phyloP scores from a whole-genome alignment of 1,140 invertebrate species.

The Drosophila nannoptera region DNA sequence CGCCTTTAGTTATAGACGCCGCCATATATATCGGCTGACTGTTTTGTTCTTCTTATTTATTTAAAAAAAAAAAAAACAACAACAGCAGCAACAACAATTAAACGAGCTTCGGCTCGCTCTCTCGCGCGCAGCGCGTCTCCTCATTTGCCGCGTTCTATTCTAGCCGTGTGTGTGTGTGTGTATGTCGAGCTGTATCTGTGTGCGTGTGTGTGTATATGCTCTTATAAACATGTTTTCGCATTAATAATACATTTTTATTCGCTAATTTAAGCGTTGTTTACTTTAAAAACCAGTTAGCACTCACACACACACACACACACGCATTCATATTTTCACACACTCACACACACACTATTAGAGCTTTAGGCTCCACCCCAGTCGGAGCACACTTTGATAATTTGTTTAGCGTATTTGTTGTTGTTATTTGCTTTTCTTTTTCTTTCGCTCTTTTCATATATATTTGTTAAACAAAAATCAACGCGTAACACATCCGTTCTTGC shows the following conservation, averaged over 20 bases:
- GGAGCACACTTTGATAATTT: slow-evolving; percentile 55
- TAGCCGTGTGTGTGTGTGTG: background rate
- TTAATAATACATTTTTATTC: slow-evolving; percentile 78
- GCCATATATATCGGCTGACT: slow-evolving; percentile 19
- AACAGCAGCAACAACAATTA: slow-evolving; percentile 55
- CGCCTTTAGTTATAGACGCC: slow-evolving; percentile 51
- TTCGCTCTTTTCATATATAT: background rate
- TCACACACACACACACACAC: slow-evolving; percentile 11
- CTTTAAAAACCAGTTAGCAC: slow-evolving; percentile 68
- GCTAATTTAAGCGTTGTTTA: slow-evolving; percentile 74
- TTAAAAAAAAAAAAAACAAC: slow-evolving; percentile 42
- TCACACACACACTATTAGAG: slow-evolving; percentile 19
- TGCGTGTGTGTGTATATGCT: slow-evolving; percentile 38
- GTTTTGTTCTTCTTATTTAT: slow-evolving; percentile 43
- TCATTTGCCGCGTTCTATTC: slow-evolving; percentile 29
- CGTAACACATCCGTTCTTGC: background rate
- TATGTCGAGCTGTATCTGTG: slow-evolving; percentile 1
- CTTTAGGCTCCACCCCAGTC: slow-evolving; percentile 68
- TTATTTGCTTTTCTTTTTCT: too few species aligned
- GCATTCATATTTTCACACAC: slow-evolving; percentile 10
- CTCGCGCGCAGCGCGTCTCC: slow-evolving; percentile 25
- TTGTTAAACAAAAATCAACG: slow-evolving; percentile 25
- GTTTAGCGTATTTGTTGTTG: slow-evolving; percentile 42
- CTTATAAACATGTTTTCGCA: slow-evolving; percentile 75
- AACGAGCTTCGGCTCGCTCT: slow-evolving; percentile 23